phyloP scores from a whole-genome alignment of 2,888 invertebrate species.

The Lycocerus yunnanus region DNA sequence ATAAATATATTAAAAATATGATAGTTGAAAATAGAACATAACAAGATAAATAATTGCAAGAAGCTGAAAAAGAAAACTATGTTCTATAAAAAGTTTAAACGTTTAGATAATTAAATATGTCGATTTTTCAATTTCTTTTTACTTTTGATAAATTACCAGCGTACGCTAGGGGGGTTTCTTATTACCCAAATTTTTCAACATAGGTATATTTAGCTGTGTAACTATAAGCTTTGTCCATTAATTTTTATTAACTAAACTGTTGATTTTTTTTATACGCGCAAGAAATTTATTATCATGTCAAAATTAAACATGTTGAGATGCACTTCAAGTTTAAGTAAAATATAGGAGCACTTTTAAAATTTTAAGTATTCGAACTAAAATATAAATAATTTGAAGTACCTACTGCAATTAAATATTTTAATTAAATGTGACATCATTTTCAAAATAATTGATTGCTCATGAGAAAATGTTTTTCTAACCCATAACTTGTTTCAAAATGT shows the following conservation, averaged over 20 bases:
- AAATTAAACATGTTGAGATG: neutral
- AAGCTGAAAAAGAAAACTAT: slow-evolving; percentile 28
- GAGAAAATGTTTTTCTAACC: neutral
- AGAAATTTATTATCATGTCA: neutral
- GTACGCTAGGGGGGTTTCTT: slow-evolving; percentile 30
- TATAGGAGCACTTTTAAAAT: neutral
- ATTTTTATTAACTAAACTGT: slow-evolving; percentile 17
- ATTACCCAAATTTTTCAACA: slow-evolving; percentile 37
- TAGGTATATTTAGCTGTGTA: slow-evolving; percentile 20
- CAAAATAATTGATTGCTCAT: neutral
- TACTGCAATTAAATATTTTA: neutral
- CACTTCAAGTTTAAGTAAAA: neutral
- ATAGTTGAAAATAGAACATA: slow-evolving; percentile 28
- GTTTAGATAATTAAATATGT: slow-evolving; percentile 47
- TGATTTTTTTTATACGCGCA: neutral
- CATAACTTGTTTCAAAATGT: too few relatives aligned
- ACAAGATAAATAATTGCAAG: slow-evolving; percentile 33
- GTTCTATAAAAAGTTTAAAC: slow-evolving; percentile 42
- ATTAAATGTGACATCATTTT: neutral
- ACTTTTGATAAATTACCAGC: slow-evolving; percentile 43
- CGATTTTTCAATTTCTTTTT: slow-evolving; percentile 47
- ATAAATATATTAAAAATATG: neutral
- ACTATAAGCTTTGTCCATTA: slow-evolving; percentile 18
- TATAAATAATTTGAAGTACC: neutral
- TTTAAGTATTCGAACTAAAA: neutral